Evolutionary conservation across 2,888 invertebrate species (phyloP), one percentile per base, ranked within the genome.

Genomic region (Nycteola revayana): DNA sequence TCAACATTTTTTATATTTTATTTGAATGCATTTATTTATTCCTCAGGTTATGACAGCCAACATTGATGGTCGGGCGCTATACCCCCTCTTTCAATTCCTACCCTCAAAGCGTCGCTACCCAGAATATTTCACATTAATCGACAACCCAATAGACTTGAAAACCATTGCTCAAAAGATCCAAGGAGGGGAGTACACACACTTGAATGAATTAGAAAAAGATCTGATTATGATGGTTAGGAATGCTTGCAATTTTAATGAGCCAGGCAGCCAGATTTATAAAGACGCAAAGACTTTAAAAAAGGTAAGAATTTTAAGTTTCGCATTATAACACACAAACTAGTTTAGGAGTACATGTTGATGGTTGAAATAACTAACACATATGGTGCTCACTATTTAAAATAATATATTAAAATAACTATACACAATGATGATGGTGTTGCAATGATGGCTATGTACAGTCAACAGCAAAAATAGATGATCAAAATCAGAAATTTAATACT

Each of bases 201-300:
- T 99, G 20, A 87, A 88, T 26, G 97, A 98, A 34, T 90, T 99
- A 89, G 98, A 98, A 75, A 93, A 93, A 44, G 99, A 99, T 88
- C 81, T 99, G 22, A 77, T 94, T 49, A 88, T 96, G 32, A 96
- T 99, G 95, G 95, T 96, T 28, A 94, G 95, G 51, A 99, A 99
- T 79, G 99, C 99, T 0, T 98, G 98, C 71, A 90, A 93, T 9
- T 99, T 98, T 70, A 99, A 99, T 75, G 98, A 98, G 68, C 97
- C 99, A 0, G 97, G 97, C 1, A 98, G 98, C 7, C 94, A 95
- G 72, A 98, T 99, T 57, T 98, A 98, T 72, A 98, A 97, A 80
- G 97, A 98, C 80, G 98, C 98, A 0, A 96, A 96, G 68, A 90
- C 93, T 10, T 81, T 99, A 33, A 95, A 96, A 68, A 96, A 95